phyloP scores from a whole-genome alignment of 2,888 invertebrate species.

The Callimorpha dominula region DNA sequence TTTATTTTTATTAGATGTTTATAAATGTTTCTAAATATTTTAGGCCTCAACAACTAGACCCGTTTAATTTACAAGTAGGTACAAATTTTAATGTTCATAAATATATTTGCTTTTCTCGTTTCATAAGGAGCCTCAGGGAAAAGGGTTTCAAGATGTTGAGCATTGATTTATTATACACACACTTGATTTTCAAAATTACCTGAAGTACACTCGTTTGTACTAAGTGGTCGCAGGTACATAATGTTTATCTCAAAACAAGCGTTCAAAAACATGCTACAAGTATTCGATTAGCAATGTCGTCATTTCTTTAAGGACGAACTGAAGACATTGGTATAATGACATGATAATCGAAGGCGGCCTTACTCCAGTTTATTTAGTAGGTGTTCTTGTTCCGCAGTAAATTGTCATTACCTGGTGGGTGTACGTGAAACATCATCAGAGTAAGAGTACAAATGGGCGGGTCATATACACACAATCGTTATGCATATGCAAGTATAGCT shows the following conservation, averaged over 20 bases:
- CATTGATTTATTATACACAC: conserved; percentile 5
- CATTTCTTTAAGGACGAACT: conserved; percentile 43
- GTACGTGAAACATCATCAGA: conserved; percentile 62
- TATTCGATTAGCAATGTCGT: conserved; percentile 23
- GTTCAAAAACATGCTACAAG: conserved; percentile 13
- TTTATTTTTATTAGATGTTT: neutral
- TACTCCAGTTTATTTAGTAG: conserved; percentile 71
- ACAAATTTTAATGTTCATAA: neutral
- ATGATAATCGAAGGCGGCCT: conserved; percentile 72
- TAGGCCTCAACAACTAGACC: neutral
- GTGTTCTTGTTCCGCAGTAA: conserved; percentile 66
- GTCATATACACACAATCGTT: conserved; percentile 76
- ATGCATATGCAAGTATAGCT: conserved; percentile 41
- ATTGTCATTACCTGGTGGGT: conserved; percentile 65
- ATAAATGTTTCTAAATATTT: neutral
- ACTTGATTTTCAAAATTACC: neutral
- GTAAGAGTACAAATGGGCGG: conserved; percentile 56
- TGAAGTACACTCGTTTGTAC: neutral
- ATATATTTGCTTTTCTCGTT: neutral
- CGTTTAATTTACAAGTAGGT: neutral
- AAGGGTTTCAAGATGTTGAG: neutral
- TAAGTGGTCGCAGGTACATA: neutral
- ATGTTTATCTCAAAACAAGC: neutral
- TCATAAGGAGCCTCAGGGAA: conserved; percentile 2
- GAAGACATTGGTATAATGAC: conserved; percentile 55